Percentiles rank a stretch among this genome's conserved stretches.
Conservation (phyloP, 1,140 invertebrate species). For the Globodera rostochiensis region DNA sequence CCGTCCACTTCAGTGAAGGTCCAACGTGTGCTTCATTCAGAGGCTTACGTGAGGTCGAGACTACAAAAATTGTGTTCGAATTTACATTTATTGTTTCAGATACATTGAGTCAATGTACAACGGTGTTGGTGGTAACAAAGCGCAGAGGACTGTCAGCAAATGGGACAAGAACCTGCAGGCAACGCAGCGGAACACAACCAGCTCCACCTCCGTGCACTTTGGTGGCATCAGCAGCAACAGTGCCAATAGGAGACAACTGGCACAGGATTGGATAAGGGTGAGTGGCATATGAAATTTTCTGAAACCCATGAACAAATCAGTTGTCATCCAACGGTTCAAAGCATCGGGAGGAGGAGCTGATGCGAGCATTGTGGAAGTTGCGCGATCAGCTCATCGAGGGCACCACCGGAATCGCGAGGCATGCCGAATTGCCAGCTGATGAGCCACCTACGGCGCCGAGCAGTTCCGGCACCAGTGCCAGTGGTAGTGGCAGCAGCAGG, state of each 20-base stretch:
- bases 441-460: not conserved
- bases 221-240: not conserved
- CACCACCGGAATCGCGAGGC: conserved; percentile 15
- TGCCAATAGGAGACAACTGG: not conserved
- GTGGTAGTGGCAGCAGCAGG: too few relatives aligned
- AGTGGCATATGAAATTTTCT: too few relatives aligned
- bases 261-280: conserved; percentile 25
- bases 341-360: conserved; percentile 8
- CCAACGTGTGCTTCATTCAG: conserved; percentile 18
- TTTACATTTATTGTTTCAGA: not conserved
- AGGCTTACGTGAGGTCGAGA: conserved; percentile 19
- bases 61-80: not conserved
- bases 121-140: not conserved
- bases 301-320: not conserved
- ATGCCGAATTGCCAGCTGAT: not conserved
- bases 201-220: not conserved
- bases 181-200: conserved; percentile 1
- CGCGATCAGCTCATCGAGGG: conserved; percentile 24
- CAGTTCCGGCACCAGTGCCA: not conserved
- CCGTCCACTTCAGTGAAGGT: conserved; percentile 21
- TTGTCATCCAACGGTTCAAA: conserved; percentile 7
- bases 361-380: conserved; percentile 25
- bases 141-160: conserved; percentile 22
- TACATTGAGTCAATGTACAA: conserved; percentile 25
- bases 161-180: conserved; percentile 25